A percentile compares a stretch with the other conserved stretches of the same genome.
These are phyloP conservation scores for Rhinella marina DNA, from an alignment of 2,797 vertebrate species.

Conservation along the genomic window DNA sequence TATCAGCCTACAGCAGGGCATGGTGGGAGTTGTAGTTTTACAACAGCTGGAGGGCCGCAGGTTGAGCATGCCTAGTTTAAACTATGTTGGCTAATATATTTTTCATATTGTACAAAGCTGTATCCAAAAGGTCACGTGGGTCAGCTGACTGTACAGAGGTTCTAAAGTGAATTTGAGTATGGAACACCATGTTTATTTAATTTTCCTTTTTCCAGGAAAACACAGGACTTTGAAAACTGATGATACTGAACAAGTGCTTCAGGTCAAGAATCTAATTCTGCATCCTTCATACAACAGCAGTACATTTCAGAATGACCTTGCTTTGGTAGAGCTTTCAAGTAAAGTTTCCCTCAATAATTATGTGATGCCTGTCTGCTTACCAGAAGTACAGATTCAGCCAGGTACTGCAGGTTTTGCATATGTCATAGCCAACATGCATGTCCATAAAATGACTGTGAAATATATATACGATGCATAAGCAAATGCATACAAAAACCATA, in stretches of 20 bases:
- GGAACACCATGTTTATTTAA: neutral
- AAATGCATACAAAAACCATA: no score
- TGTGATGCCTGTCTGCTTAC: slow-evolving; percentile 73
- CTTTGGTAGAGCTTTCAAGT: slow-evolving; percentile 66
- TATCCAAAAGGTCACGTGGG: neutral
- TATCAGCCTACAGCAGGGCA: no score
- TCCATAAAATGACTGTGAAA: neutral
- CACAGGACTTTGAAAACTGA: slow-evolving; percentile 67
- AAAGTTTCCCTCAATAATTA: slow-evolving; percentile 66
- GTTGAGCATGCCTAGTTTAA: no score
- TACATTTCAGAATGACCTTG: slow-evolving; percentile 71
- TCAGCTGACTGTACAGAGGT: neutral
- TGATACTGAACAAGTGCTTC: slow-evolving; percentile 67
- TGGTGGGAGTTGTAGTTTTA: no score
- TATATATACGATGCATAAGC: no score
- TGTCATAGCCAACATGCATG: neutral
- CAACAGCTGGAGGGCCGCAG: no score
- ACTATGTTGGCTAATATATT: no score
- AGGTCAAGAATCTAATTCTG: slow-evolving; percentile 53
- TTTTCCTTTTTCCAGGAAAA: slow-evolving; percentile 67
- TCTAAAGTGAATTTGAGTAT: neutral
- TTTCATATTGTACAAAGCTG: no score
- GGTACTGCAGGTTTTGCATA: slow-evolving; percentile 68
- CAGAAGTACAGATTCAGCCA: slow-evolving; percentile 55
- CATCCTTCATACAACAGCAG: slow-evolving; percentile 68